Evolutionary conservation across 37 sponge, comb jelly and placozoan species (phyloP).

Genomic region (Theonella swinhoei): DNA sequence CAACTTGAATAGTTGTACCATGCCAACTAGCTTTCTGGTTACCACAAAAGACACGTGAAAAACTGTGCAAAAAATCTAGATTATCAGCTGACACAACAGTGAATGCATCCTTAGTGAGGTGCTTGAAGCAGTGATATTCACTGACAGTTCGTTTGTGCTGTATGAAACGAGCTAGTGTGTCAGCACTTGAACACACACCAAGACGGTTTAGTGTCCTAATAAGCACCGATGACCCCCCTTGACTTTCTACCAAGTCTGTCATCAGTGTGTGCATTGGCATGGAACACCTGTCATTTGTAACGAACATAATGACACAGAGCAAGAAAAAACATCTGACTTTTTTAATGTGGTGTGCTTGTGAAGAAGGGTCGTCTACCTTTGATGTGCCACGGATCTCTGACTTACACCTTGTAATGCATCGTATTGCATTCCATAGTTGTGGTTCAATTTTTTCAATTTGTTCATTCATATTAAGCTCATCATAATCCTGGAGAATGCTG

Average conservation of each 20-base stretch:
- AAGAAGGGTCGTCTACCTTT: neutral
- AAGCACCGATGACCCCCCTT: slow-evolving; percentile 18
- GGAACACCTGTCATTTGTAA: slow-evolving; percentile 8
- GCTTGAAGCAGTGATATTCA: neutral
- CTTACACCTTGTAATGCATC: neutral
- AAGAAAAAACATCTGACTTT: neutral
- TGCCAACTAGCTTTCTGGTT: no score
- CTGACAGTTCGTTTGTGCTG: neutral
- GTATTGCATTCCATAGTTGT: slow-evolving; percentile 18
- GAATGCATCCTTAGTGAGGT: no score
- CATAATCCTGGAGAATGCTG: neutral
- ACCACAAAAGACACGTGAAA: no score
- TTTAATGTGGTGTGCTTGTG: slow-evolving; percentile 5
- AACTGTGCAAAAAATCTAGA: no score
- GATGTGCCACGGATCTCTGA: neutral
- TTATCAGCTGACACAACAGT: no score
- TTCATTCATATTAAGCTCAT: slow-evolving; percentile 3
- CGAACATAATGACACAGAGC: slow-evolving; percentile 5
- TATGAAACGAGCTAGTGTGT: slow-evolving; percentile 26
- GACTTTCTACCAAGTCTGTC: slow-evolving; percentile 30
- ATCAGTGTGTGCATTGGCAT: slow-evolving; percentile 29
- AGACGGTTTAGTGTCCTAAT: neutral
- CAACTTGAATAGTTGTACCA: slow-evolving; percentile 21
- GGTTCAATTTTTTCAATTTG: neutral
- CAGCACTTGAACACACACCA: slow-evolving; percentile 19